Evolutionary conservation across 2,888 invertebrate species (phyloP).

Genomic region (Tethea ocularis): DNA sequence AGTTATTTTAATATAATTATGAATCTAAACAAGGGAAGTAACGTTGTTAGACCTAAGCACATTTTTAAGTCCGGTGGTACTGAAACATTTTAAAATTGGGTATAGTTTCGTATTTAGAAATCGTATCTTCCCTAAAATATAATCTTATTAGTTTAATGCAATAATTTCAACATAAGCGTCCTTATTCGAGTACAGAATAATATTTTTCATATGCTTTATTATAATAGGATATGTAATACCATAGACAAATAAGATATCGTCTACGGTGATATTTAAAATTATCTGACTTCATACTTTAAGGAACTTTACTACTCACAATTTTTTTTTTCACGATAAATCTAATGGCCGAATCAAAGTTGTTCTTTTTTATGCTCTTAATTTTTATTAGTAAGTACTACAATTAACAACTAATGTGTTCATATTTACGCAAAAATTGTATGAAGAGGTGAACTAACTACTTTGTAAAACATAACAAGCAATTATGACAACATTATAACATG

Average conservation of each 20-base stretch:
- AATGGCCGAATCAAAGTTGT: neutral
- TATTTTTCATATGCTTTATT: neutral
- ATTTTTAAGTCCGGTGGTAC: constrained; percentile 29
- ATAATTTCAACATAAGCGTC: no score
- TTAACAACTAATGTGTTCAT: neutral
- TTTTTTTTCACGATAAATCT: neutral
- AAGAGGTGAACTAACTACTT: neutral
- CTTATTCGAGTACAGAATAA: neutral
- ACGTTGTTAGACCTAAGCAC: constrained; percentile 44
- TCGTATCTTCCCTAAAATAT: neutral
- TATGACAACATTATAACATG: neutral
- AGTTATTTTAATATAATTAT: constrained; percentile 52
- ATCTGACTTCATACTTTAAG: no score
- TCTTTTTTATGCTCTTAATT: neutral
- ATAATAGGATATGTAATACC: neutral
- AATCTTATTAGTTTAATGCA: neutral
- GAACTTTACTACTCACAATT: neutral
- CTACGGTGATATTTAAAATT: no score
- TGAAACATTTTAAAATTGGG: neutral
- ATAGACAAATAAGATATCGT: no score
- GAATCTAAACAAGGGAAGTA: constrained; percentile 60
- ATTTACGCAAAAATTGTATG: neutral
- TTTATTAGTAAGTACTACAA: neutral
- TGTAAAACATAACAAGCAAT: neutral
- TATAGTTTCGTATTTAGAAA: neutral